phyloP scores from a whole-genome alignment of 2,797 vertebrate species.

The Acrossocheilus fasciatus region DNA sequence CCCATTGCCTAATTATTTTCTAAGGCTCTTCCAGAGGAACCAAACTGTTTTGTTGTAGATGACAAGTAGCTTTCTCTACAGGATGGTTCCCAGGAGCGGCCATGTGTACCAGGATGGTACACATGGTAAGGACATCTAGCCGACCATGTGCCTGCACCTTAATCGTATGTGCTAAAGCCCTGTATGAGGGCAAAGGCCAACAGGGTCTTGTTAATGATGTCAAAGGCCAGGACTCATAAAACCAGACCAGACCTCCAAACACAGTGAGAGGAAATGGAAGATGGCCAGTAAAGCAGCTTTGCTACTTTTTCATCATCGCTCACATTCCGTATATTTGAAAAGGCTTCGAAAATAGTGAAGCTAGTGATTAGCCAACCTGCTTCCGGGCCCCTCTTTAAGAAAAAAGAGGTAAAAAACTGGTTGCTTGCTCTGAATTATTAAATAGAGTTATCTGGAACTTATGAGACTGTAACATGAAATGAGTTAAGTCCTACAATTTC shows the following conservation, averaged over 20 bases:
- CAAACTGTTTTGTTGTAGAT: not conserved
- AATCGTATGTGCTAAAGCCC: constrained; percentile 42
- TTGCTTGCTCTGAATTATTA: not conserved
- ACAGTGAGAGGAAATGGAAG: constrained; percentile 55
- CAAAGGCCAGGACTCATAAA: constrained; percentile 57
- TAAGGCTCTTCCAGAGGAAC: constrained; percentile 7
- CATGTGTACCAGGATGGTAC: constrained; percentile 40
- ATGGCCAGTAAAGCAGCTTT: constrained; percentile 50
- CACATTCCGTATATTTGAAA: not conserved
- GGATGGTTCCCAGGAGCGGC: constrained; percentile 44
- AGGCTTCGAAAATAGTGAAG: not conserved
- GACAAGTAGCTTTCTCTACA: constrained; percentile 23
- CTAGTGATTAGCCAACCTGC: not conserved
- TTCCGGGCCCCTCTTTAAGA: not conserved
- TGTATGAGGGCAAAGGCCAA: constrained; percentile 39
- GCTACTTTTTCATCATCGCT: constrained; percentile 35
- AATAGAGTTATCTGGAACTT: not conserved
- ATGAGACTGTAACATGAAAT: not conserved
- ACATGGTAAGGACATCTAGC: constrained; percentile 36
- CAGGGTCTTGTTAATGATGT: constrained; percentile 59
- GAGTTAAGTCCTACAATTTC: not conserved
- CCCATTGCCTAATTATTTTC: constrained; percentile 8
- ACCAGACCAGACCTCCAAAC: constrained; percentile 44
- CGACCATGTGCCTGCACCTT: constrained; percentile 41
- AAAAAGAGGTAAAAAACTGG: not conserved